Percentiles rank a stretch among this genome's conserved stretches.
Conservation (phyloP, 2,113 vertebrate genomes). For the Propithecus coquereli region DNA sequence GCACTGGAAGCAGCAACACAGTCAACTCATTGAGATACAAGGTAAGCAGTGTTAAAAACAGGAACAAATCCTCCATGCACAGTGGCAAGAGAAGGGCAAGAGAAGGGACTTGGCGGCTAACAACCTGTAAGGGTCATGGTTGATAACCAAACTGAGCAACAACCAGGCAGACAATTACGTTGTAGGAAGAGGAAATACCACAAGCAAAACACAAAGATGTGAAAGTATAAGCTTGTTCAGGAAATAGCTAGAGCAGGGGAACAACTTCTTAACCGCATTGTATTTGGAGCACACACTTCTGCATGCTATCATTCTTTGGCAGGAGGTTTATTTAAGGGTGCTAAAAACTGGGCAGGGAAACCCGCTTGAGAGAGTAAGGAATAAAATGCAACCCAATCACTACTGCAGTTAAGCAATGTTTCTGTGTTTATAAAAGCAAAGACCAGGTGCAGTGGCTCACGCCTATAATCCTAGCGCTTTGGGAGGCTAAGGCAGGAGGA, state of each 20-base stretch:
- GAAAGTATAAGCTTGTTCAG: neutral
- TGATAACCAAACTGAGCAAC: neutral
- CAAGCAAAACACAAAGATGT: conserved; percentile 7
- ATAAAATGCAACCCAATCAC: neutral
- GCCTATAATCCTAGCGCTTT: no score
- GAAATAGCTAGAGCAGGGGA: neutral
- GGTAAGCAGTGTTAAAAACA: neutral
- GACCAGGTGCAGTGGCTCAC: no score
- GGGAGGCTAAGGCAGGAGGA: no score
- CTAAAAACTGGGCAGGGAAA: neutral
- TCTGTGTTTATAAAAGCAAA: conserved; percentile 22
- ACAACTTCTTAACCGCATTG: neutral
- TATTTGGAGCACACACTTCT: neutral
- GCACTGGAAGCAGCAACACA: neutral
- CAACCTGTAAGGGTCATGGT: neutral
- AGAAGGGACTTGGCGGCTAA: neutral
- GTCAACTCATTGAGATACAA: neutral
- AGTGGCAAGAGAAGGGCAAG: neutral
- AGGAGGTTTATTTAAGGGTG: neutral
- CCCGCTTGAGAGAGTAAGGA: no score
- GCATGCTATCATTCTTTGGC: neutral
- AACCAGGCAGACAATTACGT: neutral
- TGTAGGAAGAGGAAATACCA: conserved; percentile 18
- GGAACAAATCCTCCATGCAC: neutral
- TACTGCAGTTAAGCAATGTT: neutral